Base-by-base conservation (phyloP, 2,888 invertebrate genomes). In the Euzetes globulus region DNA sequence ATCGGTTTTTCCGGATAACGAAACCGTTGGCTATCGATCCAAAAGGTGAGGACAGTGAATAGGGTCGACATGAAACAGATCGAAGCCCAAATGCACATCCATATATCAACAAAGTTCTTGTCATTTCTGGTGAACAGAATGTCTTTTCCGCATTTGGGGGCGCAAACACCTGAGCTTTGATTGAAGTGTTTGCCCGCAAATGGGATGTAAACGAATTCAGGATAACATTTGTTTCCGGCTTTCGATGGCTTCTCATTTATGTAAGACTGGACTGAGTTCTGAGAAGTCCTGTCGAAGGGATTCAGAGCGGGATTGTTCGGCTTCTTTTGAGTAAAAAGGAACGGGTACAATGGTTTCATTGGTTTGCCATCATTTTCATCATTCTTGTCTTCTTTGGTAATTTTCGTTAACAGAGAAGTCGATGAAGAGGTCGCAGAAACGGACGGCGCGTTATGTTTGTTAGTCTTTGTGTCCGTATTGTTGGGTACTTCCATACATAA, bases 41-140 rank as follows among this genome's bases (percentile, higher is more conserved):
- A 80, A 78, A 83, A 84, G 5, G 84, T 84, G 6, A 82, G 76
- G 25, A 84, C 80, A 0, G 84, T 84, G 72, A 83, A 78, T 0
- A 80, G 77, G 5, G 83, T 83, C n/a, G 83, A 83, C 72, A 82
- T 76, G 75, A 91, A 87, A 77, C 91, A 90, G 37, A 91, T 83
- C 82, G 90, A 88, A 0, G 92, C 89, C 84, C 91, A 88, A 5
- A 89, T 88, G 33, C 88, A 87, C 84, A 90, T 89, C 87, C 91
- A 90, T 25, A 89, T 86, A 82, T 89, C 88, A 0, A 88, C 88
- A 78, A 87, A 86, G 60, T 86, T 85, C 82, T 90, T 90, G 79
- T 91, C 90, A 72, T 86, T 85, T 11, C 85, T 84, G 9, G 87
- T 86, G 82, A 89, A 89, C 79, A 87, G 86, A 0, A 89, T 90